Evolutionary conservation across 2,797 vertebrate genomes (phyloP).

Genomic region (Eleutherodactylus coqui): DNA sequence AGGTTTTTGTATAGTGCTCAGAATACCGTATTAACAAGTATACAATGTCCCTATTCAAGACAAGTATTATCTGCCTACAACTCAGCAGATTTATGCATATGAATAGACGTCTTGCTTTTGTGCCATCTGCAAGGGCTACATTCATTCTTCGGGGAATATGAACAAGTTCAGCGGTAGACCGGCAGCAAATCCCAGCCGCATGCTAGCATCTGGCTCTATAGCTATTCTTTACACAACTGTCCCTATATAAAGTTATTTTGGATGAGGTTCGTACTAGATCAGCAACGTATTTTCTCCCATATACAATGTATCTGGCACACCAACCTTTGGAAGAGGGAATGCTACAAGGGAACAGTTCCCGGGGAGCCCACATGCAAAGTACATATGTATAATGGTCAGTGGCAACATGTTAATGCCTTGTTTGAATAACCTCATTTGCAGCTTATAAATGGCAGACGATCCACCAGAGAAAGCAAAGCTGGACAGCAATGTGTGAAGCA

Average conservation of each 20-base stretch:
- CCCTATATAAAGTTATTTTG: neutral
- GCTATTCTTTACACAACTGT: neutral
- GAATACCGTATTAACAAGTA: slow-evolving; percentile 13
- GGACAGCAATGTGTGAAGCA: neutral
- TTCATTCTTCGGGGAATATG: neutral
- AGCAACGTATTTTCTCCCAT: neutral
- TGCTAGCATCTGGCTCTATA: neutral
- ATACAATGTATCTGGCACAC: neutral
- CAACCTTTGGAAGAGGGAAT: neutral
- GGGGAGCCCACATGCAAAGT: neutral
- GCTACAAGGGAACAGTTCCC: neutral
- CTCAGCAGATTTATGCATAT: slow-evolving; percentile 32
- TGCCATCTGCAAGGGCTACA: neutral
- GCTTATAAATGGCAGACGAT: neutral
- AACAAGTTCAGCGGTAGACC: neutral
- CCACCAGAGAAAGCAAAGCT: too few relatives aligned
- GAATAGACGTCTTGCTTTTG: slow-evolving; percentile 30
- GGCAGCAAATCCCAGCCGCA: neutral
- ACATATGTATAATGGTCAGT: neutral
- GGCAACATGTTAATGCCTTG: neutral
- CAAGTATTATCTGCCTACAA: slow-evolving; percentile 43
- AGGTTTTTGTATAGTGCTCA: slow-evolving; percentile 26
- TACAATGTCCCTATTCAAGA: slow-evolving; percentile 52
- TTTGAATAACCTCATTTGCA: slow-evolving; percentile 4
- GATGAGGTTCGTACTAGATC: neutral